Conservation (phyloP, 2,113 vertebrate genomes). For the Pangasianodon gigas region DNA sequence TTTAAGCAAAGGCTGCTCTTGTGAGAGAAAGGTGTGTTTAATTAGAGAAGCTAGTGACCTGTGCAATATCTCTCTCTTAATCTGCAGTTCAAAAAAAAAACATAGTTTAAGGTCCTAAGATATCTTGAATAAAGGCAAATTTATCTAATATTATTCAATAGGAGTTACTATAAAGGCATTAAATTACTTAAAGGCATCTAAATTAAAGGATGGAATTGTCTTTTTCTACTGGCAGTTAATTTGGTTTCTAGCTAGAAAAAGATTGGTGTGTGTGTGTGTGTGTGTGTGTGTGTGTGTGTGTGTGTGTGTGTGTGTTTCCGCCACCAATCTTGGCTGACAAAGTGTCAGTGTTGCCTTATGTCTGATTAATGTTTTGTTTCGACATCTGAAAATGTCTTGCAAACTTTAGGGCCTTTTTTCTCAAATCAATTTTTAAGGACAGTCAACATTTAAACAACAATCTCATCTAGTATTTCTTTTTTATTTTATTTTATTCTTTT, state of each 20-base stretch:
- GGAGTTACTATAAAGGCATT: not conserved
- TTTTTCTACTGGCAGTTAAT: not conserved
- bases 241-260: not conserved
- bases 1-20: not conserved
- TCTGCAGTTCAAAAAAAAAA: not conserved
- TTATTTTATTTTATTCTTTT: not conserved
- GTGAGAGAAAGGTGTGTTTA: not conserved
- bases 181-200: no score
- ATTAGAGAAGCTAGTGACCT: not conserved
- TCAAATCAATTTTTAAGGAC: not conserved
- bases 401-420: not conserved
- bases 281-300: not conserved
- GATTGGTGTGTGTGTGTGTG: not conserved
- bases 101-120: no score
- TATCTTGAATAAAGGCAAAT: not conserved
- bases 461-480: not conserved
- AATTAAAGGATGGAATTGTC: not conserved
- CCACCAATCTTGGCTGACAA: not conserved
- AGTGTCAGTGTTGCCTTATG: not conserved
- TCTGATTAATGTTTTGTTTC: not conserved
- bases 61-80: not conserved
- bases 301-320: not conserved
- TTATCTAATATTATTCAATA: not conserved
- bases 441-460: not conserved
- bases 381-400: not conserved